Percentiles rank a stretch among this genome's conserved stretches.
Evolutionary conservation across 2,113 vertebrate species (phyloP).

Genomic region (Brachyhypopomus gauderio): DNA sequence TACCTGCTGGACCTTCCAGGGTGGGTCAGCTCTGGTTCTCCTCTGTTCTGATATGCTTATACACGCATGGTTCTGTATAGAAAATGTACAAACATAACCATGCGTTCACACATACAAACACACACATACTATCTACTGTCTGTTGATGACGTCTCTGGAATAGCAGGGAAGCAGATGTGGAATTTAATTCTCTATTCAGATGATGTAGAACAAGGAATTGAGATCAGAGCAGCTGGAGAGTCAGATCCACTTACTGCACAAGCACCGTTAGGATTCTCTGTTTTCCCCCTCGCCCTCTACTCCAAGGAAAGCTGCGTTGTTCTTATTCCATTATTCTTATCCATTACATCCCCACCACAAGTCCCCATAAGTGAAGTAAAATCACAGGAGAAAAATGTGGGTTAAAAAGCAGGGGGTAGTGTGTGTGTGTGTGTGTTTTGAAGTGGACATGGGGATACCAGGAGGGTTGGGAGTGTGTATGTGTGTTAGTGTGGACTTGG

Average conservation of each 20-base stretch:
- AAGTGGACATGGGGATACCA: background rate
- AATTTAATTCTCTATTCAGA: slow-evolving; percentile 1
- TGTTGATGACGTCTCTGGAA: slow-evolving; percentile 18
- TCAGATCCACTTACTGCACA: slow-evolving; percentile 45
- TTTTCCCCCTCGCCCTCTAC: background rate
- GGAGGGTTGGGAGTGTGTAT: background rate
- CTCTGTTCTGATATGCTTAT: no score
- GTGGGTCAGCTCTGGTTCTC: no score
- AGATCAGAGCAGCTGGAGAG: slow-evolving; percentile 32
- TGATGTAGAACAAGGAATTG: background rate
- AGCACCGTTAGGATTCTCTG: slow-evolving; percentile 3
- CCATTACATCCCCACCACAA: background rate
- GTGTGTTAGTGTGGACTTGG: background rate
- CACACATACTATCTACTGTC: background rate
- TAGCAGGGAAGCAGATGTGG: slow-evolving; percentile 4
- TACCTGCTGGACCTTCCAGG: no score
- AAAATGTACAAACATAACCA: no score
- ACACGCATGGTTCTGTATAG: no score
- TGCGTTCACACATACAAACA: slow-evolving; percentile 16
- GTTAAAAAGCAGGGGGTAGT: background rate
- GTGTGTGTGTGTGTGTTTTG: background rate
- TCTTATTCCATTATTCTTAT: background rate
- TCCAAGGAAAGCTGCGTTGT: background rate
- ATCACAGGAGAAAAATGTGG: background rate
- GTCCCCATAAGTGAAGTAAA: background rate